Percentiles rank a stretch among this genome's conserved stretches.
Evolutionary conservation across 2,888 invertebrate genomes (phyloP).

Genomic region (Crioceris asparagi): DNA sequence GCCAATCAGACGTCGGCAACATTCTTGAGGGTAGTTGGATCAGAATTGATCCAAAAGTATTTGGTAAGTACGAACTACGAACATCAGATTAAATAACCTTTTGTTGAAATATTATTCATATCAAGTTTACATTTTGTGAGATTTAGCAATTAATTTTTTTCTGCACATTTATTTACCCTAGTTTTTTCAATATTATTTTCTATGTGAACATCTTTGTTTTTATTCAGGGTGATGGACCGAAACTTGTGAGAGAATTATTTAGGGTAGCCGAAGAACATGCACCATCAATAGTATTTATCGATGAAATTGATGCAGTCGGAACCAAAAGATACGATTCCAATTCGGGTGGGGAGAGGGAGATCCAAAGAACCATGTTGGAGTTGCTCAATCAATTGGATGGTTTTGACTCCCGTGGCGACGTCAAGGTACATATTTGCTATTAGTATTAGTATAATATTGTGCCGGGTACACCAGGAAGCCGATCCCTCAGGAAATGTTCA

Average conservation of each 20-base stretch:
- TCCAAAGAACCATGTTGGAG: conserved; percentile 99
- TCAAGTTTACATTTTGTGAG: neutral
- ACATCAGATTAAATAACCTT: too few species aligned
- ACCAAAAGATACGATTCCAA: conserved; percentile 99
- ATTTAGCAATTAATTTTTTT: neutral
- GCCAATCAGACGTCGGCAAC: conserved; percentile 99
- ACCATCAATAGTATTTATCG: conserved; percentile 98
- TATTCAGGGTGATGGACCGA: conserved; percentile 99
- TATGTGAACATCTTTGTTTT: too few species aligned
- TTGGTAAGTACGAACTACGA: conserved; percentile 53
- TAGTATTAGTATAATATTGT: too few species aligned
- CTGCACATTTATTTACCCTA: neutral
- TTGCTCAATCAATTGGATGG: conserved; percentile 97
- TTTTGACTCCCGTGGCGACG: conserved; percentile 92
- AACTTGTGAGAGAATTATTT: conserved; percentile 93
- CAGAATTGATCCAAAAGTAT: conserved; percentile 98
- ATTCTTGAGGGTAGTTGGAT: conserved; percentile 97
- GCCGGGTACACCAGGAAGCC: too few species aligned
- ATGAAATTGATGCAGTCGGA: conserved; percentile 99
- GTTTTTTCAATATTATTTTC: neutral
- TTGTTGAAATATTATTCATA: too few species aligned
- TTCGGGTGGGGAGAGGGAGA: conserved; percentile 98
- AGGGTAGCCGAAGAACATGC: conserved; percentile 99
- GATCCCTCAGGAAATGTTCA: too few species aligned
- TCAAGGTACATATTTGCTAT: conserved; percentile 82